Evolutionary conservation across 2,113 vertebrate species (phyloP), one percentile per base, ranked within the genome.

Genomic region (Ovis canadensis): DNA sequence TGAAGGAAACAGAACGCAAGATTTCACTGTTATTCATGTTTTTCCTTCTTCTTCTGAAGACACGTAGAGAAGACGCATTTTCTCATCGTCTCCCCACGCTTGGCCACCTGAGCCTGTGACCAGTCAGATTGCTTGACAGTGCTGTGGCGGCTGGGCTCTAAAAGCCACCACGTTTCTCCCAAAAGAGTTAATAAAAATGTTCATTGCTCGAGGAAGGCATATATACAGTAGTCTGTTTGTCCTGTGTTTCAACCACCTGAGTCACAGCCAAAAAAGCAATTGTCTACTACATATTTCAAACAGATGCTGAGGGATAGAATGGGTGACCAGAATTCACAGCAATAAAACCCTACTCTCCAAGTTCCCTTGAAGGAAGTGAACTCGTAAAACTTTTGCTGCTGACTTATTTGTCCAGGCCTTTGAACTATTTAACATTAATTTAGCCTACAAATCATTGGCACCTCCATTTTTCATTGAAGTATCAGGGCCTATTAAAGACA

Each of bases 201-300:
- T 98, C 98, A 96, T 98, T 98, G 98, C 98, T 98, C 83, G 98
- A 99, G 98, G 97, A 98, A 99, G 99, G 99, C 99, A 99, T 99
- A 98, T 98, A 98, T 99, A 98, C 99, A 99, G 99, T 98, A 98
- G 99, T 99, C 98, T 99, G 98, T 99, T 99, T 99, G 99, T 99
- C 99, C 99, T 99, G 98, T 99, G 98, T 99, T 99, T 99, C 99
- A 99, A 99, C 99, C 98, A 99, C 99, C 99, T 99, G 99, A 99
- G 98, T 98, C 94, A 94, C 97, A 99, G 99, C 99, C 99, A 99
- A 99, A 98, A 99, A 98, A 98, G 98, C 98, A 98, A 98, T 99
- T 99, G 99, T 99, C 98, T 99, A 98, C 99, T 99, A 98, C 99
- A 99, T 99, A 99, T 99, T 99, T 99, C 99, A 99, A 99, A 99